Base-by-base conservation (phyloP, 2,888 invertebrate genomes). In the Dorcus hopei region DNA sequence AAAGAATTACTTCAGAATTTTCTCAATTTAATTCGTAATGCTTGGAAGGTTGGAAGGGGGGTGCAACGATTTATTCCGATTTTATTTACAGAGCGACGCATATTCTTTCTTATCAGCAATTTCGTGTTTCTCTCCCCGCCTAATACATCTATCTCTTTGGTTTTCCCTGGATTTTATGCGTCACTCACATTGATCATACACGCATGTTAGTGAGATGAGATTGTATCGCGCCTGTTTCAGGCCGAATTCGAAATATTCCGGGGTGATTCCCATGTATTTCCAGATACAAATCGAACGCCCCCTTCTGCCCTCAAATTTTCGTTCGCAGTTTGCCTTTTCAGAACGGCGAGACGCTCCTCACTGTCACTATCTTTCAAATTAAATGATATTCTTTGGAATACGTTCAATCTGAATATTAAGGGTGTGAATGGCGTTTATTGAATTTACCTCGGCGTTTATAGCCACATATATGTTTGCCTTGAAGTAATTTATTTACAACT, bases 131-230 rank as follows among this genome's bases (percentile, higher is more conserved):
- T 33, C 26, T 33, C 26, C 26, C 26, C 7, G 26, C 26, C 19
- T 33, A 33, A 33, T 33, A 33, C 26, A 33, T 33, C 26, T 7
- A 33, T 33, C 26, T 33, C 26, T 7, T 33, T 33, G 26, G 26
- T 33, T 33, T 23, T 45, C 45, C 45, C 45, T 16, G 23, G 45
- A 45, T 45, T 45, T 45, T 45, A 45, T 45, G 50, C 39, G 50
- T 39, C 50, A 16, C 40, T 39, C 50, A 23, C 54, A 54, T 54
- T 54, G 54, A 54, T 54, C 54, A 54, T 54, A 54, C 23, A 49
- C 50, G 50, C 50, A 50, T 50, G 50, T 50, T 50, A 50, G 50
- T 33, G 23, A 50, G 50, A 50, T 19, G 49, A 54, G 54, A 54
- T 54, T 54, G 48, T 54, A 48, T 54, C 54, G 40, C 45, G 45